Conservation (phyloP, 1,140 invertebrate species). For the Drosophila oshimai region DNA sequence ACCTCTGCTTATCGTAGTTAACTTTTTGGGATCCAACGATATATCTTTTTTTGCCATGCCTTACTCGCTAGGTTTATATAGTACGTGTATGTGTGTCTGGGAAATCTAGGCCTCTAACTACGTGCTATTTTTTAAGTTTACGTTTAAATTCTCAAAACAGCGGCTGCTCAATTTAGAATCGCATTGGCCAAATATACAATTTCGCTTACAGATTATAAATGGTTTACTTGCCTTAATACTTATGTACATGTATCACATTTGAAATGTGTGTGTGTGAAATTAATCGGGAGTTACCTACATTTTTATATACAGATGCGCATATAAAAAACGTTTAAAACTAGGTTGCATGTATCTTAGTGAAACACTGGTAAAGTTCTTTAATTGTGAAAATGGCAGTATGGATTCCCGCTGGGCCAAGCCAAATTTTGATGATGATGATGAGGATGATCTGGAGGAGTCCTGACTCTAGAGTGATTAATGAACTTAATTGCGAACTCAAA, state of each 20-base stretch:
- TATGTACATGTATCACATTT: constrained; percentile 77
- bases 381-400: constrained; percentile 60
- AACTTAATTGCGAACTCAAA: constrained; percentile 75
- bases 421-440: constrained; percentile 1
- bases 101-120: constrained; percentile 69
- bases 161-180: constrained; percentile 69
- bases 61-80: constrained; percentile 23
- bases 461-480: constrained; percentile 52
- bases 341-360: constrained; percentile 58
- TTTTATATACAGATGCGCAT: constrained; percentile 57
- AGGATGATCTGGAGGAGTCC: not conserved
- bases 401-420: not conserved
- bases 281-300: constrained; percentile 9
- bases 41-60: constrained; percentile 30
- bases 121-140: constrained; percentile 49
- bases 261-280: constrained; percentile 56
- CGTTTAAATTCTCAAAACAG: constrained; percentile 56
- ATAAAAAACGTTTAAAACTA: constrained; percentile 44
- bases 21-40: constrained; percentile 2
- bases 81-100: constrained; percentile 37
- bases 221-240: constrained; percentile 6
- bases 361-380: constrained; percentile 51
- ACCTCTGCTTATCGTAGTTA: not conserved
- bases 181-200: constrained; percentile 69
- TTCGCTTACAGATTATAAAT: not conserved